phyloP scores from a whole-genome alignment of 2,888 invertebrate species.

The Acleris emargana region DNA sequence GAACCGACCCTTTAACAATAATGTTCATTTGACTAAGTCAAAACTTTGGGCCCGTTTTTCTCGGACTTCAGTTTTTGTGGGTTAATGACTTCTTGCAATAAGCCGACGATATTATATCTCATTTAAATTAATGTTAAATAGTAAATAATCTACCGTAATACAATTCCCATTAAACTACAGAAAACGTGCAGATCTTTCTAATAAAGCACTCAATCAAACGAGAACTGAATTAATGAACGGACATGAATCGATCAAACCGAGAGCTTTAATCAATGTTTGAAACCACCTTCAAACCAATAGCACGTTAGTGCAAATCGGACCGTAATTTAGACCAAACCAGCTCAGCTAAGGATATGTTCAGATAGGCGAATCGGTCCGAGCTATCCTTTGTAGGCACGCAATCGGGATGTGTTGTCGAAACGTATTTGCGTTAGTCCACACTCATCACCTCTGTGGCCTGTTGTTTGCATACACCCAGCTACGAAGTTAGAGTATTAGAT shows the following conservation, averaged over 20 bases:
- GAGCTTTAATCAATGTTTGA: background rate
- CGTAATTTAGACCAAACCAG: constrained; percentile 1
- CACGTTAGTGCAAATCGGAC: background rate
- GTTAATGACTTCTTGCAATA: no score
- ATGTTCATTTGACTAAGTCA: no score
- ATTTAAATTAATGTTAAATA: no score
- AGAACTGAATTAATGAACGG: no score
- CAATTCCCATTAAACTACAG: no score
- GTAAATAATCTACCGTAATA: no score
- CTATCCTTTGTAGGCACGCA: constrained; percentile 11
- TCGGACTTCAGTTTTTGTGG: no score
- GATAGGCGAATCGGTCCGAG: constrained; percentile 1
- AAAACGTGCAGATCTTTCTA: no score
- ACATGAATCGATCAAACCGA: background rate
- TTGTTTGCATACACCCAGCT: constrained; percentile 14
- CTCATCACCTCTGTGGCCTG: constrained; percentile 15
- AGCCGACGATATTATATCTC: no score
- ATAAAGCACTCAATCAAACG: no score
- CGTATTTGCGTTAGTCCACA: constrained; percentile 8
- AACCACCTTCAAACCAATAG: constrained; percentile 4
- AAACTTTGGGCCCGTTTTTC: no score
- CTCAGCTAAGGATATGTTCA: background rate
- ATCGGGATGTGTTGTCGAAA: constrained; percentile 10
- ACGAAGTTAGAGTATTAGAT: constrained; percentile 6
- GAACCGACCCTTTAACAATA: no score